Evolutionary conservation across 2,797 vertebrate genomes (phyloP), one percentile per base, ranked within the genome.

Genomic region (Enteromius paludinosus): DNA sequence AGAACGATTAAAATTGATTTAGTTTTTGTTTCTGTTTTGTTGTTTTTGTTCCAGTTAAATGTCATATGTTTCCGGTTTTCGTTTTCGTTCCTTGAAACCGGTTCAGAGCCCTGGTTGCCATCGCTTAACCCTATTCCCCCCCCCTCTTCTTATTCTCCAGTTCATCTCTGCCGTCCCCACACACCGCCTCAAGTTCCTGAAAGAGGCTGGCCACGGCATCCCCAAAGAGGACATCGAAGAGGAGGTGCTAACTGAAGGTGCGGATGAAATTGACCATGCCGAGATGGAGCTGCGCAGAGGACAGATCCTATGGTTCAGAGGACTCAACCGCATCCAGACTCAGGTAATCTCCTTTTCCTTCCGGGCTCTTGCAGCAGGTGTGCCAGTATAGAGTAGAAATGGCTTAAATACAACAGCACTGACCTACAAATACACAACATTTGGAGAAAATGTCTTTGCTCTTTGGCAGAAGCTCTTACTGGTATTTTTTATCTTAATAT

Each of bases 291-390:
- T 99, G 87, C 91, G 98, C 83, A 92, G 96, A 2, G 97, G 98
- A 76, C 98, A 99, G 95, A 97, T 99, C 93, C 95, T 99, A 70
- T 99, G 98, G 98, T 98, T 99, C 95, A 91, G 98, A 89, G 98
- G 98, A n/a, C 95, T 99, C 89, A 99, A 98, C 94, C 96, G 98
- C 83, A 99, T 99, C 93, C 98, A 99, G 94, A 99, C 98, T 1
- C 98, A 99, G 97, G 98, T 98, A 97, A 71, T 18, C 12, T 18
- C 10, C 33, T 30, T 41, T 73, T 41, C 28, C 43, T 83, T 30
- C 66, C 35, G 41, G 12, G 76, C 15, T 47, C 23, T 81, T 54
- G 45, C 69, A 72, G 4, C 28, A 41, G 14, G 18, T 62, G 43
- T 73, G 11, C 45, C 18, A 23, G 23, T 23, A 30, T 47, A 28